These are phyloP conservation scores for Augochlorella aurata DNA, from an alignment of 2,888 invertebrate species.

Conservation along the genomic window DNA sequence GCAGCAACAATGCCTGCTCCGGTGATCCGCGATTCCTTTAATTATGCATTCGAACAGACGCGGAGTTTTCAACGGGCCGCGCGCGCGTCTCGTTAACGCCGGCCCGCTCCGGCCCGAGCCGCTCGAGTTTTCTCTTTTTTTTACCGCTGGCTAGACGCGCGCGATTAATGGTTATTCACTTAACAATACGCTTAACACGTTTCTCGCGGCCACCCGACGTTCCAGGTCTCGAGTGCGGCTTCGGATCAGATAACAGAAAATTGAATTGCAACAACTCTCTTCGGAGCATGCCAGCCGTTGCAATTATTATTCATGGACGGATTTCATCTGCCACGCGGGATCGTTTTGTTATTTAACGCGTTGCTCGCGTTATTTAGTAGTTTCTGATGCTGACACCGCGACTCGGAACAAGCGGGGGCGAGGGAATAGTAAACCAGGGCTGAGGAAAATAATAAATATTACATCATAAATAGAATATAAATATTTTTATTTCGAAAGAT, in stretches of 20 bases:
- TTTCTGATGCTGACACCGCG: too few relatives aligned
- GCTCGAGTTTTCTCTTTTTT: constrained; percentile 5
- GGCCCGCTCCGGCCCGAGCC: background rate
- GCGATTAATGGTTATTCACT: background rate
- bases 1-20: constrained; percentile 19
- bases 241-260: background rate
- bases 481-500: too few relatives aligned
- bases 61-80: constrained; percentile 7
- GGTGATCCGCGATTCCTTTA: constrained; percentile 25
- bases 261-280: background rate
- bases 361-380: too few relatives aligned
- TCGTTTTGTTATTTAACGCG: too few relatives aligned
- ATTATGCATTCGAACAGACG: constrained; percentile 43
- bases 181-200: constrained; percentile 12
- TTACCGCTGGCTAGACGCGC: background rate
- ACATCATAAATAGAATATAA: too few relatives aligned
- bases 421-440: too few relatives aligned
- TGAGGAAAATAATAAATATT: too few relatives aligned
- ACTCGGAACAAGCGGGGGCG: too few relatives aligned
- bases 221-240: background rate
- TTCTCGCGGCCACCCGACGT: background rate
- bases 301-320: background rate
- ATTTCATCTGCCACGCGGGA: too few relatives aligned
- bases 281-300: background rate
- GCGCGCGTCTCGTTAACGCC: constrained; percentile 14